Evolutionary conservation across 2,113 vertebrate genomes (phyloP), one percentile per base, ranked within the genome.

Genomic region (Petrocephalus zakoni): DNA sequence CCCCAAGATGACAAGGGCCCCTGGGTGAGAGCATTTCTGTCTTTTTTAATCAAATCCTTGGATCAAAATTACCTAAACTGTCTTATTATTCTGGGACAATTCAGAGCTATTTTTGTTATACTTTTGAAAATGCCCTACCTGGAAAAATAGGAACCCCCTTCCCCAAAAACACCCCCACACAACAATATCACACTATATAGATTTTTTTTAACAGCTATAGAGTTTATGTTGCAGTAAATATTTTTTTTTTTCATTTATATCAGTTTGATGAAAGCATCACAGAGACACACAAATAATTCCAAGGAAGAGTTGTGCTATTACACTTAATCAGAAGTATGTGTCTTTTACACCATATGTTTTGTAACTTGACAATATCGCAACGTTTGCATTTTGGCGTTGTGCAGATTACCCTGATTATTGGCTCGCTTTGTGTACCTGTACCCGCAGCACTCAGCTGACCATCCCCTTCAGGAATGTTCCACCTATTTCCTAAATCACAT

Each of bases 241-340:
- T 93, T 92, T 49, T 92, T 92, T 21, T 93, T 92, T 49, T 92
- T 92, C 34, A 58, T 91, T 88, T 34, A 88, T 90, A 89, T 90
- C 47, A 90, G 93, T 92, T 92, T 37, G 29, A 93, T 91, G 90
- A 92, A 89, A 94, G 92, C 92, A 93, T 93, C 91, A 94, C 88
- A 92, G 90, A 93, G 91, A 93, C 86, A 91, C 53, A 93, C 88
- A 91, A 85, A 89, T 37, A 91, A 25, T 78, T 88, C 64, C 88
- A 93, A 89, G 88, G 88, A 94, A 92, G 88, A 93, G 90, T 95
- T 96, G 95, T 96, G 95, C 95, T 95, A 94, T 94, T 90, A 91
- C 91, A 89, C 90, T 92, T 92, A 92, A 92, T 87, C 17, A 93
- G 90, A 92, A 93, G 91, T 89, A 81, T 90, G 87, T 93, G 91